Percentiles rank a stretch among this genome's conserved stretches.
phyloP scores from a whole-genome alignment of 2,113 vertebrate species.

The Limnothrissa miodon region DNA sequence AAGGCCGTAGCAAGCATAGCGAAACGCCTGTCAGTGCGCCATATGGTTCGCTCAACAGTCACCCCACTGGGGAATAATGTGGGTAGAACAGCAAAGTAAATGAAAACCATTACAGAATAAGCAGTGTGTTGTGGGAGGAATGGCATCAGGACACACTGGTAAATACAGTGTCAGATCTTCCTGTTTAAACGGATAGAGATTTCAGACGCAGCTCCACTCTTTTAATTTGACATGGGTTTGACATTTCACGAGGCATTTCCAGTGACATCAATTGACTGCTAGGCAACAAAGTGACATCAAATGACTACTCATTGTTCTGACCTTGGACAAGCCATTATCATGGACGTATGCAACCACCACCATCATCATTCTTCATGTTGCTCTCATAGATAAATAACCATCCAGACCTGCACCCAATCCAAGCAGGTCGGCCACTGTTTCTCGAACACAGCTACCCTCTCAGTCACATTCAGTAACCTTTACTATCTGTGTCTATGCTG shows the following conservation, averaged over 20 bases:
- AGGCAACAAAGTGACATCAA: neutral
- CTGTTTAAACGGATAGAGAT: neutral
- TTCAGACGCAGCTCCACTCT: neutral
- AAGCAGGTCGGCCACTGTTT: neutral
- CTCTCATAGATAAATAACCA: slow-evolving; percentile 5
- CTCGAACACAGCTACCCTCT: neutral
- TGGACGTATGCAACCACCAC: neutral
- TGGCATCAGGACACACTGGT: neutral
- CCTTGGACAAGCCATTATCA: slow-evolving; percentile 1
- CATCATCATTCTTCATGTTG: neutral
- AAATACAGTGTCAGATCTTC: neutral
- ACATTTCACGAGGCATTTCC: neutral
- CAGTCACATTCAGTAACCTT: neutral
- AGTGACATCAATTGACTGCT: neutral
- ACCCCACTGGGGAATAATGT: neutral
- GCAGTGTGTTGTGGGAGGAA: neutral
- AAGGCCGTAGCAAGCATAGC: neutral
- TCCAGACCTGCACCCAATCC: neutral
- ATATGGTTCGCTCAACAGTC: neutral
- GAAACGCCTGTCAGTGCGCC: slow-evolving; percentile 17
- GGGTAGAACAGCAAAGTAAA: neutral
- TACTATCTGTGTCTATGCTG: neutral
- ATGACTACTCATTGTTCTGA: neutral
- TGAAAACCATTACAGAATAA: neutral
- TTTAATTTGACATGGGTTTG: neutral